phyloP scores from a whole-genome alignment of 2,888 invertebrate species.

The Pyralis farinalis region DNA sequence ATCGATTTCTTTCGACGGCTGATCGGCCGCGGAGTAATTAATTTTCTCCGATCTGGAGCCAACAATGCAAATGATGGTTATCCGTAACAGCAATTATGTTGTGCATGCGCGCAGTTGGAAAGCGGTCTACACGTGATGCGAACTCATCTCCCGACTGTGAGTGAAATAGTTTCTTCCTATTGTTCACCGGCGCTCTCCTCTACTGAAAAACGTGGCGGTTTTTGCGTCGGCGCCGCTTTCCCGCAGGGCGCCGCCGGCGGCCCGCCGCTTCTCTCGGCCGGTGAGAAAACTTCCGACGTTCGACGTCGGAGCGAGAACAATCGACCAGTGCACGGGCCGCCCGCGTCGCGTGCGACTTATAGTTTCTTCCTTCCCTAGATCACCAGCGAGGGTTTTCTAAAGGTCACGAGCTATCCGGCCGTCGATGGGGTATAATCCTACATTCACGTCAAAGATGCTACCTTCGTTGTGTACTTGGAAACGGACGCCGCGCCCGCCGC shows the following conservation, averaged over 20 bases:
- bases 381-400: background rate
- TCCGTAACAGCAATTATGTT: constrained; percentile 59
- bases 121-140: constrained; percentile 56
- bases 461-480: background rate
- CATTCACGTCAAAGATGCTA: background rate
- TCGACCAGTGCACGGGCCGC: constrained; percentile 1
- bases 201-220: constrained; percentile 48
- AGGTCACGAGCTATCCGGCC: constrained; percentile 3
- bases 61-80: constrained; percentile 77
- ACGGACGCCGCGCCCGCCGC: too few species aligned
- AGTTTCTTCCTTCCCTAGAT: constrained; percentile 1
- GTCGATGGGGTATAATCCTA: background rate
- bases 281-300: constrained; percentile 26
- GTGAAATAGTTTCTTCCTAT: constrained; percentile 72
- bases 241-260: constrained; percentile 31
- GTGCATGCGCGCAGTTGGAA: constrained; percentile 58
- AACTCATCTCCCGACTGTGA: constrained; percentile 54
- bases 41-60: constrained; percentile 68
- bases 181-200: constrained; percentile 48
- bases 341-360: background rate
- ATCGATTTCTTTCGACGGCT: constrained; percentile 50
- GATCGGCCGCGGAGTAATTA: constrained; percentile 60
- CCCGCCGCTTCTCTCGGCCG: constrained; percentile 18
- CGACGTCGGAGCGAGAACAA: constrained; percentile 11
- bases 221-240: constrained; percentile 55